Evolutionary conservation across 2,888 invertebrate genomes (phyloP), one percentile per base, ranked within the genome.

Genomic region (Ptychoptera albimana): DNA sequence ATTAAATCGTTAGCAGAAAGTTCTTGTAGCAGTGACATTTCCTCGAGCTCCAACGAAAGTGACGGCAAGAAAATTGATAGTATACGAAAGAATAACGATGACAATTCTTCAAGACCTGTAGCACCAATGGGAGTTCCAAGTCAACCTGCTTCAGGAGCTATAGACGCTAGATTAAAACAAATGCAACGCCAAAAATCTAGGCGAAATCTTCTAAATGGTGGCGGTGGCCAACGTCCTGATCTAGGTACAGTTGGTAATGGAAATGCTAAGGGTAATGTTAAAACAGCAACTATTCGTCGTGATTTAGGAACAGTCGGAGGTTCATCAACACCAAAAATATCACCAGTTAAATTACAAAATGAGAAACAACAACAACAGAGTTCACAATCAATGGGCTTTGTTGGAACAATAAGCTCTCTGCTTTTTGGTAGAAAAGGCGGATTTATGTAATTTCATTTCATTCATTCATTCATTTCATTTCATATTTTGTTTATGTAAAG

Each of bases 361-460:
- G 11, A 39, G 32, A 30, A 41, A 46, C 13, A 48, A 46, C 13
- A 48, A 44, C 48, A 42, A 50, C 55, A 45, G 12, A 38, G 42
- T 42, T 30, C 37, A 2, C 50, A 51, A 42, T 47, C 52, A 13
- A 45, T 52, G 37, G 63, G 71, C 7, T 71, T 79, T 42, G 70
- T 86, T 32, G 86, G 86, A 46, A 82, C 83, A 38, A 75, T 85
- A 50, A 82, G 83, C 65, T 77, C 82, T 46, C 67, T 85, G 54
- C 68, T 87, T 42, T 88, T 88, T 63, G 87, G 87, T 34, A 72
- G 88, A 49, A 88, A 88, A 58, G 88, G 88, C 42, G 88, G 87
- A 43, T 71, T 86, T 54, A 74, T 86, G 55, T 80, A 77, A 64
- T 32, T 32, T 32, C 9, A 9, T 32, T 3, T 11, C 2, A 9